Base-by-base conservation (phyloP, 1,140 invertebrate genomes). In the Bombus pascuorum region DNA sequence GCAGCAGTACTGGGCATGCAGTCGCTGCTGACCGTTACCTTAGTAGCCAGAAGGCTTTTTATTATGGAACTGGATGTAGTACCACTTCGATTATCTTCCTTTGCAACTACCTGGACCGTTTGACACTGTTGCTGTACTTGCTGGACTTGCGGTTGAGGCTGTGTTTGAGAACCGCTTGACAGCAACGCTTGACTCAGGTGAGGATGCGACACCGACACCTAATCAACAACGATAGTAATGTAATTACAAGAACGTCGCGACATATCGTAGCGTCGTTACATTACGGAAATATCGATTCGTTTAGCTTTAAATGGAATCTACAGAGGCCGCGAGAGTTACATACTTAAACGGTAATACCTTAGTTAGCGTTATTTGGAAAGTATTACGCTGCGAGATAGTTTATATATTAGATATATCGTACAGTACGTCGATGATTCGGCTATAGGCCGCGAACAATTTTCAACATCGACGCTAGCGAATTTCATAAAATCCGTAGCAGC, bases 11-110 rank as follows among this genome's bases (percentile, higher is more conserved):
- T 94, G 95, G 96, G 90, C 96, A 96, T 96, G 96, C 96, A 96
- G 94, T 96, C 96, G 93, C 94, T 94, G 94, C 94, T 94, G 93
- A 95, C 91, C 87, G 96, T 97, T 96, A 98, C 97, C 96, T 98
- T 98, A 94, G 97, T 98, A 87, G 98, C 98, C 94, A 98, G 95
- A 81, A 98, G 96, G 95, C 97, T 98, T 95, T 98, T 98, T 92
- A 98, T 98, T 90, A 98, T 96, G 83, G 97, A 97, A 91, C 96
- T 96, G 77, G 95, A 95, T 44, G 94, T 94, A 42, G 94, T 92
- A 79, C 92, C 93, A 78, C 85, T 88, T 91, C 93, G 90, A 73
- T 92, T 91, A 76, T 94, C 94, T 39, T 94, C 94, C 81, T 95
- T 94, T 81, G 94, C 92, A 73, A 95, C 90, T 88, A 95, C 93